A percentile compares a stretch with the other conserved stretches of the same genome.
These are phyloP conservation scores for Drosophila kurseongensis DNA, from an alignment of 1,140 invertebrate species.

Conservation along the genomic window DNA sequence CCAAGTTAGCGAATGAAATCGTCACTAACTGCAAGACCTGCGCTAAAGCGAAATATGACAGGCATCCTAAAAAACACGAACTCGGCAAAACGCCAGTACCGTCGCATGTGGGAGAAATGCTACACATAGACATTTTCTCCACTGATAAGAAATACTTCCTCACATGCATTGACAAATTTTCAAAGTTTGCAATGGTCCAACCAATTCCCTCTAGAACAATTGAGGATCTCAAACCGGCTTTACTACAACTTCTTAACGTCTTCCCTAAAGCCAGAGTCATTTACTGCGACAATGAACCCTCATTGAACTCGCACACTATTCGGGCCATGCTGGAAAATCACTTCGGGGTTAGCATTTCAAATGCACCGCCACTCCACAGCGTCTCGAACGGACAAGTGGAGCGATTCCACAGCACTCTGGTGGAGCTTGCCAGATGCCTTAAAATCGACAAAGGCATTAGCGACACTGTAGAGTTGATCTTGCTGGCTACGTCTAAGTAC, in stretches of 20 bases:
- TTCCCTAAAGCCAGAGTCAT: conserved; percentile 4
- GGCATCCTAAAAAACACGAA: no score
- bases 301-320: background rate
- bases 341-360: conserved; percentile 10
- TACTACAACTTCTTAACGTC: background rate
- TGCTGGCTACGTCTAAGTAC: background rate
- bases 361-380: conserved; percentile 20
- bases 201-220: conserved; percentile 1
- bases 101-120: conserved; percentile 8
- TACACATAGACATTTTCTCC: background rate
- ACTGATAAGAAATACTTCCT: conserved; percentile 17
- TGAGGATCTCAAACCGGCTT: background rate
- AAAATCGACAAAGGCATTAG: conserved; percentile 3
- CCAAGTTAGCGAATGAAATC: no score
- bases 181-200: background rate
- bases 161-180: conserved; percentile 17
- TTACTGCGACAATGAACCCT: conserved; percentile 2
- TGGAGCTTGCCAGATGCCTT: conserved; percentile 6
- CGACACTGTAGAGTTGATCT: background rate
- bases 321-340: background rate
- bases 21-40: no score
- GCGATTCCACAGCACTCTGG: conserved; percentile 18
- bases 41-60: no score
- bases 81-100: conserved; percentile 7
- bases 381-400: conserved; percentile 13